Conservation (phyloP, 1,140 invertebrate genomes). For the Euura lappo region DNA sequence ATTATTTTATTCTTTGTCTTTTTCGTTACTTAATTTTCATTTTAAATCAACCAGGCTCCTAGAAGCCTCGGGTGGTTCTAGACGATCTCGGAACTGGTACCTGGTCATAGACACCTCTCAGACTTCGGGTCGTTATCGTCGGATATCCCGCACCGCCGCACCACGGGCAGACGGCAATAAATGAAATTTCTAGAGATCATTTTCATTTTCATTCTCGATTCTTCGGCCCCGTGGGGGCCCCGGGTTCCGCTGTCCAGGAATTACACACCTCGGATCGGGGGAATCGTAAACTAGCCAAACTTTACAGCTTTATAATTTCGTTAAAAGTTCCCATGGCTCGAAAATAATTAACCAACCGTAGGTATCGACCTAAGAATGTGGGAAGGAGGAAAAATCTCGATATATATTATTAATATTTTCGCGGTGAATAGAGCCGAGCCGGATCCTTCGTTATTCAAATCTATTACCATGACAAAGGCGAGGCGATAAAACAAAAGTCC, state of each 20-base stretch:
- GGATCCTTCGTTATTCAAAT: background rate
- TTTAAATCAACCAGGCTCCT: no score
- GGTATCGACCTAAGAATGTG: no score
- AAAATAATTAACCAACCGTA: background rate
- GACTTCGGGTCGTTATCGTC: background rate
- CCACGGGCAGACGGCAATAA: conserved; percentile 1
- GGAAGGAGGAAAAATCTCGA: no score
- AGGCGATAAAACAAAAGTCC: background rate
- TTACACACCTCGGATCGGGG: conserved; percentile 6
- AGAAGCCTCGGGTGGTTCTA: background rate
- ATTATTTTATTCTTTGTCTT: no score
- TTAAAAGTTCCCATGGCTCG: conserved; percentile 30
- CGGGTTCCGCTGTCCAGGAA: background rate
- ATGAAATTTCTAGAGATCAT: conserved; percentile 5
- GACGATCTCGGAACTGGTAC: background rate
- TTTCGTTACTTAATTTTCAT: no score
- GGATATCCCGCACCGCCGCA: background rate
- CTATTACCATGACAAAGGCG: background rate
- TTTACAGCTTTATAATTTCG: conserved; percentile 43
- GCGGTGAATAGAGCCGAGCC: background rate
- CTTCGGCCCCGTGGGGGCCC: background rate
- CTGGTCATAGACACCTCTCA: background rate
- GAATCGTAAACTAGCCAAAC: conserved; percentile 34
- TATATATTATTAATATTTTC: background rate
- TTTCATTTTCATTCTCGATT: conserved; percentile 2